phyloP scores from a whole-genome alignment of 2,797 vertebrate species.

The Tympanoctomys barrerae region DNA sequence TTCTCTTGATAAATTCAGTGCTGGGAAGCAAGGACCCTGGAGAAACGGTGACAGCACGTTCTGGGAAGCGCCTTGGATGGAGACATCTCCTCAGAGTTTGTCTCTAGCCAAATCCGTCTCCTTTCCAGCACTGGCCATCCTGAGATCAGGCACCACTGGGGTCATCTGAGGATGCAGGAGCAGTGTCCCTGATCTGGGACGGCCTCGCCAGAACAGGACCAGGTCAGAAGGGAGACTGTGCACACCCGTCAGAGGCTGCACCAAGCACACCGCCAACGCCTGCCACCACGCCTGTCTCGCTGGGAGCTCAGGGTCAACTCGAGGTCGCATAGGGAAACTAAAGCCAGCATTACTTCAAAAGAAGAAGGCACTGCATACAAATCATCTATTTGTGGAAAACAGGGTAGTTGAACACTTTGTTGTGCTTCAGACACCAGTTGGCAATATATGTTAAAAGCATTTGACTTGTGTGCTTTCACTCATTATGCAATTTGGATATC shows the following conservation, averaged over 20 bases:
- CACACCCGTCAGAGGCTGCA: background rate
- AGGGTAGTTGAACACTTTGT: accelerated
- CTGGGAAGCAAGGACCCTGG: background rate
- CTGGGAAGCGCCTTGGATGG: background rate
- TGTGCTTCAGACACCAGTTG: background rate
- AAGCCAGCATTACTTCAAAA: background rate
- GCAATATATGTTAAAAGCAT: accelerated
- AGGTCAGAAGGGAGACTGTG: background rate
- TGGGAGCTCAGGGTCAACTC: background rate
- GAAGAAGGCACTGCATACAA: accelerated
- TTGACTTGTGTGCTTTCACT: accelerated
- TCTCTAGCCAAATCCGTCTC: too few relatives aligned
- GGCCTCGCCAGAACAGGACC: accelerated
- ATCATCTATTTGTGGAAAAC: too few relatives aligned
- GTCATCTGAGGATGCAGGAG: background rate
- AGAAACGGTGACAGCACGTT: accelerated
- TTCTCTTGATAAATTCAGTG: background rate
- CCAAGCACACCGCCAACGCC: accelerated
- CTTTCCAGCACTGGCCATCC: accelerated
- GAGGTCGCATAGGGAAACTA: background rate
- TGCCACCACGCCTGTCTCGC: background rate
- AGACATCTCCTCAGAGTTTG: accelerated
- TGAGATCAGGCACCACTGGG: background rate
- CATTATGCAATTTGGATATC: accelerated
- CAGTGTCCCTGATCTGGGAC: background rate